Evolutionary conservation across 23 tunicate species (phyloP).

Genomic region (Halocynthia aurantium): DNA sequence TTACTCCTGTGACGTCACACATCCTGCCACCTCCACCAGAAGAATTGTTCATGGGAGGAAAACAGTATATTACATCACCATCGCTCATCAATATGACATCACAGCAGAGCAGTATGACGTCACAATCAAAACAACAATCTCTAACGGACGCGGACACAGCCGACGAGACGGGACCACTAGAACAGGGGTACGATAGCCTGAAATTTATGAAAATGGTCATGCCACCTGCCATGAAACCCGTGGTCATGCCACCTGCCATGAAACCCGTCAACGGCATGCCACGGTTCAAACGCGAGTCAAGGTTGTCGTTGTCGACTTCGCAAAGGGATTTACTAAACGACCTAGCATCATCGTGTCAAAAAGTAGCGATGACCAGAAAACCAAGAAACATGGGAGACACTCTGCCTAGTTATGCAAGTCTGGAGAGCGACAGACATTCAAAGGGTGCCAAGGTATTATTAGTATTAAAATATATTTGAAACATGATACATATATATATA

Average conservation of each 20-base stretch:
- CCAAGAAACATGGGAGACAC: no score
- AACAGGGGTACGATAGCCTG: constrained; percentile 22
- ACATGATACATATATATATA: no score
- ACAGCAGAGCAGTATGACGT: constrained; percentile 18
- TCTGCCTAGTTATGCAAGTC: no score
- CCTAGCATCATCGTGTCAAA: constrained; percentile 48
- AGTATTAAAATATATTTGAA: no score
- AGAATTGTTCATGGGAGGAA: constrained; percentile 7
- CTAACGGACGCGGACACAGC: not conserved
- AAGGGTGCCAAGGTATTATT: no score
- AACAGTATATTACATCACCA: constrained; percentile 8
- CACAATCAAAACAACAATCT: constrained; percentile 7
- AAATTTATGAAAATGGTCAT: constrained; percentile 7
- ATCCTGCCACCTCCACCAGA: constrained; percentile 57
- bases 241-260: constrained; percentile 26
- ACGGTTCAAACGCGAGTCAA: not conserved
- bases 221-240: constrained; percentile 27
- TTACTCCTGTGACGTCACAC: constrained; percentile 1
- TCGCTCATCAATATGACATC: constrained; percentile 25
- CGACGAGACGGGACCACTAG: constrained; percentile 5
- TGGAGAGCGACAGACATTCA: no score
- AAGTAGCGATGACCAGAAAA: constrained; percentile 29
- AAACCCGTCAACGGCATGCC: constrained; percentile 14
- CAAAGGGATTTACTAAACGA: constrained; percentile 29
- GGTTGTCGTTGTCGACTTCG: constrained; percentile 4